Percentiles rank a stretch among this genome's conserved stretches.
Conservation (phyloP, 2,113 vertebrate genomes). For the Podarcis muralis region DNA sequence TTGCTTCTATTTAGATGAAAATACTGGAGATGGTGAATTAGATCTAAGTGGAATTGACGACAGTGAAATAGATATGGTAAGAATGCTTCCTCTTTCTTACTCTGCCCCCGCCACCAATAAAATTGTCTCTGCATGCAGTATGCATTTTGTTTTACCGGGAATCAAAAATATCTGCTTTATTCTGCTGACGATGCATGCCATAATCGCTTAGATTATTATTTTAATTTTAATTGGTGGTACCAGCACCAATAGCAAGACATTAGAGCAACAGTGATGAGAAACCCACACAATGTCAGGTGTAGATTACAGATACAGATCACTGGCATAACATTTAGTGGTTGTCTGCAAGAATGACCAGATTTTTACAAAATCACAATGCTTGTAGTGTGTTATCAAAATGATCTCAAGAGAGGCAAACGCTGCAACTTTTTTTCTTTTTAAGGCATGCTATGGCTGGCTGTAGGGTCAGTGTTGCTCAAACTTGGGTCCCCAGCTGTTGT, state of each 20-base stretch:
- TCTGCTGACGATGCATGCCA: background rate
- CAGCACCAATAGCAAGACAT: background rate
- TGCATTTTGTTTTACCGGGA: background rate
- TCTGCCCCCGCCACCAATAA: background rate
- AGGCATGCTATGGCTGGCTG: too few species aligned
- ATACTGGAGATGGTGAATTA: conserved; percentile 85
- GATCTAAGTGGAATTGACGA: conserved; percentile 97
- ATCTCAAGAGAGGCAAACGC: too few species aligned
- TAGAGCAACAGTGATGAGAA: background rate
- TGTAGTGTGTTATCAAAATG: too few species aligned
- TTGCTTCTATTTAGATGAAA: conserved; percentile 75
- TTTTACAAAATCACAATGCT: too few species aligned
- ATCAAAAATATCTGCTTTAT: background rate
- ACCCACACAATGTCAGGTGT: background rate
- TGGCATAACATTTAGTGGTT: background rate
- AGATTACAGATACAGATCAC: background rate
- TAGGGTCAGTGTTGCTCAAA: too few species aligned
- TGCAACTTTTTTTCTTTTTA: too few species aligned
- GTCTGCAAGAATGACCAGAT: background rate
- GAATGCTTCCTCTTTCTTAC: background rate
- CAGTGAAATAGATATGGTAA: conserved; percentile 92
- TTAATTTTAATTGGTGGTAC: background rate
- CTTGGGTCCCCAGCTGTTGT: too few species aligned
- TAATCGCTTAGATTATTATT: background rate
- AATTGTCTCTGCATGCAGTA: background rate